These are phyloP conservation scores for Danio kyathit DNA, from an alignment of 2,797 vertebrate species.

Conservation along the genomic window DNA sequence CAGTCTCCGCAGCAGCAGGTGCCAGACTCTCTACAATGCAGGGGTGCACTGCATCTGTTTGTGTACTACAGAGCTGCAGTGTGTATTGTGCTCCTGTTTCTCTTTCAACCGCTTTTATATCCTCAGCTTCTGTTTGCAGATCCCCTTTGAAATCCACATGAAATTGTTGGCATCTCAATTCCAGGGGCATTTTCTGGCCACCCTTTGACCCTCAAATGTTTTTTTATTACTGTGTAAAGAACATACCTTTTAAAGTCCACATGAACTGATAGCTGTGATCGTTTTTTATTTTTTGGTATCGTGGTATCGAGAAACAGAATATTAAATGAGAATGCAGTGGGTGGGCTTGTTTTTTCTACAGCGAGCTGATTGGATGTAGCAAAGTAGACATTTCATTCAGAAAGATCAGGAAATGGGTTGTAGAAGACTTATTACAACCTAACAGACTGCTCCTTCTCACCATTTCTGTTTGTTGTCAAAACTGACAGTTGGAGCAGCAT, in stretches of 20 bases:
- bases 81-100: neutral
- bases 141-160: constrained; percentile 6
- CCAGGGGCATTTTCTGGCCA: neutral
- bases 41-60: neutral
- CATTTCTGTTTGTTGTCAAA: no score
- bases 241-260: neutral
- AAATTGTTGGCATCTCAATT: neutral
- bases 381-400: no score
- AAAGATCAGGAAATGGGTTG: no score
- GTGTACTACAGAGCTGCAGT: constrained; percentile 11
- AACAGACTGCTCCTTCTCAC: no score
- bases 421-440: no score
- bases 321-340: no score
- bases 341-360: no score
- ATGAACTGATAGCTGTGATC: no score
- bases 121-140: neutral
- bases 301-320: no score
- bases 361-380: no score
- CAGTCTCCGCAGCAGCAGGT: constrained; percentile 29
- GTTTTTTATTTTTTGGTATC: no score
- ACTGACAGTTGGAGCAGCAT: no score
- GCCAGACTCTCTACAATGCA: constrained; percentile 14
- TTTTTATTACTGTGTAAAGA: neutral
- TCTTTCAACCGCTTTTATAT: constrained; percentile 29
- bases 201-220: neutral